Evolutionary conservation across 2,113 vertebrate genomes (phyloP).

Genomic region (Pantherophis guttatus): DNA sequence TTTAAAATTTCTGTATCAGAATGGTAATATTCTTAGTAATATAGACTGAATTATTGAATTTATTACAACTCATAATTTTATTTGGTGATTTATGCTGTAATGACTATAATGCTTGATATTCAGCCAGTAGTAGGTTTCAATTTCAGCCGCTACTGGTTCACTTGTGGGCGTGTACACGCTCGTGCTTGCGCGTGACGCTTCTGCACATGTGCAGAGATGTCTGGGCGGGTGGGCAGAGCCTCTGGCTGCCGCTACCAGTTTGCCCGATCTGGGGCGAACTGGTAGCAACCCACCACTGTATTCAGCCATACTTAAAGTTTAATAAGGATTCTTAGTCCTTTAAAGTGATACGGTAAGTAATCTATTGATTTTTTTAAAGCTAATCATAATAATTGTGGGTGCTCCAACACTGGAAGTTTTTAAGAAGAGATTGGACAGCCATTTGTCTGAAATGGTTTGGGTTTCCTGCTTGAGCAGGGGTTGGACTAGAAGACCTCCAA

Average conservation of each 20-base stretch:
- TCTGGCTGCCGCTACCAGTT: too few species aligned
- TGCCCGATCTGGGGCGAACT: too few species aligned
- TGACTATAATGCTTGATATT: background rate
- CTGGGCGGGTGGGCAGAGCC: too few species aligned
- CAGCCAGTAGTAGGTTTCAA: background rate
- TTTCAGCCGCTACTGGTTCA: too few species aligned
- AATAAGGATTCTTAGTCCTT: background rate
- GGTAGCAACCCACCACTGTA: too few species aligned
- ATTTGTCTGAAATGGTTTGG: background rate
- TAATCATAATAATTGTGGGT: background rate
- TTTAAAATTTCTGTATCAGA: background rate
- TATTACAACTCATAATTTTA: background rate
- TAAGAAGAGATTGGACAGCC: background rate
- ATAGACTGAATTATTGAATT: background rate
- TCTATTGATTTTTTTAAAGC: background rate
- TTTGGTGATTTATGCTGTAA: background rate
- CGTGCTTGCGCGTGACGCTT: too few species aligned
- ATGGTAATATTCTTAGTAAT: background rate
- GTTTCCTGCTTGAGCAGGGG: background rate
- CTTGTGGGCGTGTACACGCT: too few species aligned
- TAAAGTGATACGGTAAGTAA: background rate
- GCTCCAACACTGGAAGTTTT: background rate
- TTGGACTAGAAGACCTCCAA: background rate
- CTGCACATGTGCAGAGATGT: too few species aligned
- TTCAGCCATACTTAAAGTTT: background rate